Evolutionary conservation across 2,888 invertebrate genomes (phyloP), one percentile per base, ranked within the genome.

Genomic region (Acanthacorydalis orientalis): DNA sequence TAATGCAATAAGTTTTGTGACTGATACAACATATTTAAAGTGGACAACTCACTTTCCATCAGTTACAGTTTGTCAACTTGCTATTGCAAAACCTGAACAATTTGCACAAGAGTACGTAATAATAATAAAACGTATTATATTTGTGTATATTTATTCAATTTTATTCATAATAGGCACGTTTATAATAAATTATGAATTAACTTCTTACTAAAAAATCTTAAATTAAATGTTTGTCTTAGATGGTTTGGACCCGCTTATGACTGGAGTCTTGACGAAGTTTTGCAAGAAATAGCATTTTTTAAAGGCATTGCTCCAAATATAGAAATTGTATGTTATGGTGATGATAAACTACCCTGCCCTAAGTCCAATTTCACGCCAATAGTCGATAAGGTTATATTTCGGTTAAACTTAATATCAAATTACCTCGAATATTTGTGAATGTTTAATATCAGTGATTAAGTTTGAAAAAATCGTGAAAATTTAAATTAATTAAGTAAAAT

Each of bases 21-120:
- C 79, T 7, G 85, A 85, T 54, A 83, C 83, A 0, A 77, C 74
- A 1, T 84, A 81, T 61, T 69, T 77, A 0, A 73, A 80, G 49
- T 85, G 84, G 83, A 67, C 80, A 53, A 81, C 82, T 0, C 69
- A 76, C 48, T 79, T 86, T 62, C 84, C 85, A 0, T 67, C 82
- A 0, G 69, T 85, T n/a, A 75, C 77, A 0, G 64, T 86, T 12
- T 87, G 86, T 58, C 83, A 83, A 60, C 65, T 65, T 0, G 70
- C 74, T 52, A 82, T 82, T 54, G 67, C 72, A 37, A 70, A 71
- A 48, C 69, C 82, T 48, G 80, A 73, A 50, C 68, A 74, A 52
- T 72, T 76, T 35, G 73, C 81, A 8, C 78, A 80, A 55, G 65
- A 68, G 82, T 82, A 57, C 64, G 69, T 67, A 37, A 9, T 12